Conservation (phyloP, 2,797 vertebrate species). For the Lagocephalus sceleratus region DNA sequence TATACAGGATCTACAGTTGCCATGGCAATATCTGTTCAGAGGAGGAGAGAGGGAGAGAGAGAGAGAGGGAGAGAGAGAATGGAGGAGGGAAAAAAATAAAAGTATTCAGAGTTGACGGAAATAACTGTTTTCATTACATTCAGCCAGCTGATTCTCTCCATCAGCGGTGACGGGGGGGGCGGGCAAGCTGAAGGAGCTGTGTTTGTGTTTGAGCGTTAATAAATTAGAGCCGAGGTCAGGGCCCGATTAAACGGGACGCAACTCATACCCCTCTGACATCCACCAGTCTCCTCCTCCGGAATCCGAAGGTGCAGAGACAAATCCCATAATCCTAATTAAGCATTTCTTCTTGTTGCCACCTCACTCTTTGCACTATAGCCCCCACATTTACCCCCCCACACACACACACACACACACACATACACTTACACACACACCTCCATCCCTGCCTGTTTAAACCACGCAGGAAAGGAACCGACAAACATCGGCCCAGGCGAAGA, state of each 20-base stretch:
- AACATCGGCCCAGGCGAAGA: conserved; percentile 27
- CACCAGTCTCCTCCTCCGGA: conserved; percentile 50
- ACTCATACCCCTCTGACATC: conserved; percentile 62
- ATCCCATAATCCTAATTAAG: conserved; percentile 73
- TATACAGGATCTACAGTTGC: conserved; percentile 71
- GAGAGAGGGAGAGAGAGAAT: conserved; percentile 1
- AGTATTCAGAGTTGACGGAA: conserved; percentile 70
- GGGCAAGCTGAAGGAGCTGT: conserved; percentile 44
- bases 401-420: conserved; percentile 24
- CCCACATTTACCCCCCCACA: conserved; percentile 41
- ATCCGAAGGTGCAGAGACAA: conserved; percentile 63
- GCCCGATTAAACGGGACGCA: conserved; percentile 70
- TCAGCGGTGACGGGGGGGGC: conserved; percentile 59
- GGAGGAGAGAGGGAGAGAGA: conserved; percentile 27
- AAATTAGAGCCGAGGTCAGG: conserved; percentile 63
- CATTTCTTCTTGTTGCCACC: conserved; percentile 55
- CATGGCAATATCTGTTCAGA: conserved; percentile 71
- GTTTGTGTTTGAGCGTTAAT: conserved; percentile 60
- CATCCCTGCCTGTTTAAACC: conserved; percentile 46
- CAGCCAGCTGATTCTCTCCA: conserved; percentile 68
- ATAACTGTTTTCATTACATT: conserved; percentile 76
- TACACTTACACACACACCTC: too few relatives aligned
- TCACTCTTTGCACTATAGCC: conserved; percentile 50
- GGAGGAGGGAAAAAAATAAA: conserved; percentile 28
- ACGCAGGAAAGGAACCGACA: conserved; percentile 29